Conservation (phyloP, 1,140 invertebrate genomes). For the Apocrypta bakeri region DNA sequence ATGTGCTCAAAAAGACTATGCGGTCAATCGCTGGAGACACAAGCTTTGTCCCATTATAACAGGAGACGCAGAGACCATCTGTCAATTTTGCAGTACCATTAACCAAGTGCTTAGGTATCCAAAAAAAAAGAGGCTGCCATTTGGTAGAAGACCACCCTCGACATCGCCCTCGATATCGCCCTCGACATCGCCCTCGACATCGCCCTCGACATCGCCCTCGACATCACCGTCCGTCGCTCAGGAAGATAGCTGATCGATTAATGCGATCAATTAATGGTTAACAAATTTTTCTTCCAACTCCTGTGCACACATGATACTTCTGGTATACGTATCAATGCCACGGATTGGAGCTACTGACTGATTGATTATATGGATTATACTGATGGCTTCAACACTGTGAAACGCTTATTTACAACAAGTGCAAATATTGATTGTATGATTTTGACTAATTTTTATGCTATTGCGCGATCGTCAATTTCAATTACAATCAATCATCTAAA, state of each 20-base stretch:
- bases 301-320: not conserved
- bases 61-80: not conserved
- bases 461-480: not conserved
- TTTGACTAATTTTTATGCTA: not conserved
- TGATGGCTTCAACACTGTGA: conserved; percentile 14
- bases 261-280: not conserved
- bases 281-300: not conserved
- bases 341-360: conserved; percentile 15
- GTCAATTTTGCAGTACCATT: conserved; percentile 35
- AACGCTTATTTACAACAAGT: not conserved
- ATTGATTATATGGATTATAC: conserved; percentile 10
- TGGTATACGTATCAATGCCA: not conserved
- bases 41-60: conserved; percentile 41
- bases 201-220: too few relatives aligned
- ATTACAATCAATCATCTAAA: not conserved
- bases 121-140: conserved; percentile 37
- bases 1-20: conserved; percentile 45
- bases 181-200: too few relatives aligned
- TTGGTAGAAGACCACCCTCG: conserved; percentile 16
- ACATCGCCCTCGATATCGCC: too few relatives aligned
- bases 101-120: conserved; percentile 44
- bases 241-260: conserved; percentile 2
- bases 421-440: conserved; percentile 9
- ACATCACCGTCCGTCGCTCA: not conserved
- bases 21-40: conserved; percentile 37